Evolutionary conservation across 2,888 invertebrate genomes (phyloP).

Genomic region (Cremastobaeus sp.): DNA sequence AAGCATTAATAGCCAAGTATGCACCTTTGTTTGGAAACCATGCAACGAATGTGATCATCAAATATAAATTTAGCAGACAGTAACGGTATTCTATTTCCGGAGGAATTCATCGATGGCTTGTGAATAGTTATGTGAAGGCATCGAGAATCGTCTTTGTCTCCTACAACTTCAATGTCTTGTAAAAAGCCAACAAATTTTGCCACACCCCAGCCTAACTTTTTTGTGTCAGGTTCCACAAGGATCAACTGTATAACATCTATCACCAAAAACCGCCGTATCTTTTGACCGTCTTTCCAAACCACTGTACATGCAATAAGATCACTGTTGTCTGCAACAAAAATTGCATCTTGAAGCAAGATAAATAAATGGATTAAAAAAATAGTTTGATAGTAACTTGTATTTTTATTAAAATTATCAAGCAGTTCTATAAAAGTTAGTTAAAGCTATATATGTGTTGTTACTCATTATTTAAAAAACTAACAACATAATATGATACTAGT

Average conservation of each 20-base stretch:
- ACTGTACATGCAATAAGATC: conserved; percentile 98
- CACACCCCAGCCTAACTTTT: conserved; percentile 97
- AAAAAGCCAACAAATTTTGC: conserved; percentile 97
- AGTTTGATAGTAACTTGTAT: no score
- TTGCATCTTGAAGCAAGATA: background rate
- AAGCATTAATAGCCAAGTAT: no score
- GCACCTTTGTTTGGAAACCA: conserved; percentile 98
- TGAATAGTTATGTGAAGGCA: conserved; percentile 96
- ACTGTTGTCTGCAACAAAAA: conserved; percentile 89
- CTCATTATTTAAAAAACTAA: no score
- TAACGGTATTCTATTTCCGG: conserved; percentile 87
- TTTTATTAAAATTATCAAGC: no score
- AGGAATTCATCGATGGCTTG: conserved; percentile 84
- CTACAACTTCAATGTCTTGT: conserved; percentile 95
- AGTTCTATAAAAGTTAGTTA: no score
- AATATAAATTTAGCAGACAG: conserved; percentile 96
- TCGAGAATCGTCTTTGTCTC: conserved; percentile 97
- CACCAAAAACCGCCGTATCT: conserved; percentile 95
- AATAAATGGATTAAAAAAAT: no score
- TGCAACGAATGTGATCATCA: conserved; percentile 98
- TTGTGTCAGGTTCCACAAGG: conserved; percentile 97
- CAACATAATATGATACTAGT: no score
- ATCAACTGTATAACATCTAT: conserved; percentile 97
- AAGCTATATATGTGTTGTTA: no score
- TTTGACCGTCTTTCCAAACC: conserved; percentile 91